Base-by-base conservation (phyloP, 2,888 invertebrate genomes). In the Adela reaumurella region DNA sequence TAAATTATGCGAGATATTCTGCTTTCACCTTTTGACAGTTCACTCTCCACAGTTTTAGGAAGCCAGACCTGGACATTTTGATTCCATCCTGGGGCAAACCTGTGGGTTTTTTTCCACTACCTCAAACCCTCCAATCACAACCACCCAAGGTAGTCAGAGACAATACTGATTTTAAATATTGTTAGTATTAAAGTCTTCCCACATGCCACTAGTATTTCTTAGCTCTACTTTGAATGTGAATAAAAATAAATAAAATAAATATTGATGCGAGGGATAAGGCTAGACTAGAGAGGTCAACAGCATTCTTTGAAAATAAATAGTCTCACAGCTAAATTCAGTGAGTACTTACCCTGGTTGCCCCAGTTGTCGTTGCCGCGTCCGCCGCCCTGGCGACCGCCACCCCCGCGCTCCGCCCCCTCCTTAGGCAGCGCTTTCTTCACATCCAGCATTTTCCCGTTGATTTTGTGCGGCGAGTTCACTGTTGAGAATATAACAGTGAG, bases 401-500 rank as follows among this genome's bases (percentile, higher is more conserved):
- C 81, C 52, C 81, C 73, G 52, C 83, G 71, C 43, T 81, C 81
- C 42, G 83, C 78, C 24, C 84, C 83, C 57, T 92, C 89, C 67
- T 93, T 93, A 49, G 94, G 92, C 42, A 95, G 74, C 5, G 96
- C 96, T 74, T 97, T 97, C 65, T 96, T 96, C 0, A 95, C 95
- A 72, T 96, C 95, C 24, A 95, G 85, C 60, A 88, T 87, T 64
- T 93, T 93, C 1, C 92, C 92, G 62, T 89, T 89, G 43, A 96
- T 87, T 59, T 87, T 87, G 62, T 95, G 94, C 56, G 88, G 88
- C 50, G 88, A 88, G 71, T 92, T 90, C 62, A 92, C 87, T 90
- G 67, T 58, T 10, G 46, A 16, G 16, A 19, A 48, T 41, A 6
- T 4, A 48, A 20, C 10, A 43, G 24, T 24, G 6, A 10, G 6